phyloP scores from a whole-genome alignment of 2,888 invertebrate genomes.

The Amphipoea lucens region DNA sequence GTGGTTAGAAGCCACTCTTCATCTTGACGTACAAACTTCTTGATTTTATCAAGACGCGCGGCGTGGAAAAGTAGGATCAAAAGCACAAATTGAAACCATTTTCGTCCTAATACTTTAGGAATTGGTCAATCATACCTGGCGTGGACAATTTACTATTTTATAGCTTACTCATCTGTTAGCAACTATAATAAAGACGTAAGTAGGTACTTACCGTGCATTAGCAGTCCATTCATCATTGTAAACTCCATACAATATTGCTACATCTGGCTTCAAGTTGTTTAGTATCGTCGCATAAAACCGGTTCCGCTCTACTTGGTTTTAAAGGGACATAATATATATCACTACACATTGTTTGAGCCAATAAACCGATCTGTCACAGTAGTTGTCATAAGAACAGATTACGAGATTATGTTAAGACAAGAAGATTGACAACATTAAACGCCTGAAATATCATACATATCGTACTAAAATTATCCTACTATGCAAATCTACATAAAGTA shows the following conservation, averaged over 20 bases:
- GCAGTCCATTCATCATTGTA: conserved; percentile 37
- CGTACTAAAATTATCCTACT: not conserved
- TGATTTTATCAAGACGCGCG: not conserved
- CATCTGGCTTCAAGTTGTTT: conserved; percentile 37
- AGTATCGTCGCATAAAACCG: conserved; percentile 28
- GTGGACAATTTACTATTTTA: not conserved
- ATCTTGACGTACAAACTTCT: not conserved
- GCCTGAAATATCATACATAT: not conserved
- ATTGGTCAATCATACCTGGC: not conserved
- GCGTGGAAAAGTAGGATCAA: not conserved
- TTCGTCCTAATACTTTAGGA: not conserved
- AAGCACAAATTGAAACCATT: not conserved
- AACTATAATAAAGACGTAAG: conserved; percentile 4
- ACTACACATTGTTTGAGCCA: conserved; percentile 9
- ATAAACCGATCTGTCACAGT: conserved; percentile 39
- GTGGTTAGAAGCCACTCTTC: not conserved
- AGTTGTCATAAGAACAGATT: conserved; percentile 25
- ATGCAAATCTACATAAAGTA: too few relatives aligned
- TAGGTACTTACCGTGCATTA: conserved; percentile 2
- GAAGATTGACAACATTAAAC: conserved; percentile 17
- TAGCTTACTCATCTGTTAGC: not conserved
- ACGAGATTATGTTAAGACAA: conserved; percentile 12
- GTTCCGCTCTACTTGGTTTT: conserved; percentile 45
- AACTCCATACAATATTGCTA: conserved; percentile 40
- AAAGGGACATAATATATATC: conserved; percentile 26